A percentile compares a stretch with the other conserved stretches of the same genome.
phyloP scores from a whole-genome alignment of 1,140 invertebrate genomes.

The Cardiocondyla obscurior region DNA sequence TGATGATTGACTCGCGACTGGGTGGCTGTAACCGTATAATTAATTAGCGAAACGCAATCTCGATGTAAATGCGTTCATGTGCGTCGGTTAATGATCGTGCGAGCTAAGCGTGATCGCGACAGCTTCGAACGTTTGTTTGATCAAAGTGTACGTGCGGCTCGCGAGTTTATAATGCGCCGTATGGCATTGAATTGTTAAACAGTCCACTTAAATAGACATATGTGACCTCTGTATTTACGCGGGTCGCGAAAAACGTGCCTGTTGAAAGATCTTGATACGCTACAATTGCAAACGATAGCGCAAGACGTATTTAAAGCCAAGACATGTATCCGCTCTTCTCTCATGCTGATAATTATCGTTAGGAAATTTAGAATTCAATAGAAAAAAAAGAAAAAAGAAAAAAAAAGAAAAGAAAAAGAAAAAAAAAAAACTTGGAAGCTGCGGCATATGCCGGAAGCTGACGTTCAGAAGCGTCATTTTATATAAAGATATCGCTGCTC shows the following conservation, averaged over 20 bases:
- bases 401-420: no score
- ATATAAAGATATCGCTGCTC: constrained; percentile 6
- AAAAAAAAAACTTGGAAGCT: no score
- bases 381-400: not conserved
- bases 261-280: not conserved
- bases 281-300: not conserved
- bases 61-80: constrained; percentile 49
- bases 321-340: not conserved
- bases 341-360: not conserved
- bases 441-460: no score
- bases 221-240: not conserved
- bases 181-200: constrained; percentile 47
- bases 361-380: no score
- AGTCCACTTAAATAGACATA: constrained; percentile 42
- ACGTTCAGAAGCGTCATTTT: not conserved
- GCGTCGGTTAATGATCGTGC: constrained; percentile 37
- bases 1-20: constrained; percentile 34
- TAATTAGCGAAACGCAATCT: constrained; percentile 54
- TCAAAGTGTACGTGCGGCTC: constrained; percentile 35
- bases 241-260: not conserved
- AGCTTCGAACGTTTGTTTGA: constrained; percentile 46
- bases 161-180: constrained; percentile 34
- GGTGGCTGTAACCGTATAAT: constrained; percentile 35
- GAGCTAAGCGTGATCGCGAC: constrained; percentile 48
- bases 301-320: not conserved